phyloP scores from a whole-genome alignment of 2,888 invertebrate genomes.

The Amaurobius ferox region DNA sequence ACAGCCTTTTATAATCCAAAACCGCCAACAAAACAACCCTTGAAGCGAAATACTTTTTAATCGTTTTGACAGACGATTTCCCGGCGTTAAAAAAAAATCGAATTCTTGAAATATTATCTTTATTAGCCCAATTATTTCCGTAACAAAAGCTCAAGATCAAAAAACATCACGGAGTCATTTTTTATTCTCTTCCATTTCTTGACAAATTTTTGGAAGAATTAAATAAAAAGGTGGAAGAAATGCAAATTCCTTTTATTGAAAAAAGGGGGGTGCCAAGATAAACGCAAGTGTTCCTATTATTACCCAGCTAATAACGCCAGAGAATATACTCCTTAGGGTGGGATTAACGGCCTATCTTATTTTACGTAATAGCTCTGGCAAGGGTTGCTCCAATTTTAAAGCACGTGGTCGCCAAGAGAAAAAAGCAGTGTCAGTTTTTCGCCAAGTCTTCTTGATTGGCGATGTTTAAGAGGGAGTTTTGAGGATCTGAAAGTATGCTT shows the following conservation, averaged over 20 bases:
- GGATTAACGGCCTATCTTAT: constrained; percentile 57
- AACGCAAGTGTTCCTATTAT: constrained; percentile 56
- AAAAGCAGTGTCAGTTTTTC: neutral
- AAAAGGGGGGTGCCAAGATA: constrained; percentile 34
- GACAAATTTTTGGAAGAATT: constrained; percentile 35
- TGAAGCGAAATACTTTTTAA: neutral
- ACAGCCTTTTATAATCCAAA: too few species aligned
- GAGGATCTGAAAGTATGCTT: too few species aligned
- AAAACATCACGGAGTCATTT: neutral
- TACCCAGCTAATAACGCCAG: constrained; percentile 44
- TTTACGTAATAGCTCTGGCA: constrained; percentile 46
- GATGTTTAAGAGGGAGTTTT: too few species aligned
- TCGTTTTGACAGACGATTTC: neutral
- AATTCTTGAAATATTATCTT: neutral
- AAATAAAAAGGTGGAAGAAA: constrained; percentile 20
- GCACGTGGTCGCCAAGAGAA: constrained; percentile 1
- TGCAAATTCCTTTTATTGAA: constrained; percentile 33
- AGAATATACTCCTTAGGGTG: constrained; percentile 48
- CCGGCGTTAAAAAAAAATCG: neutral
- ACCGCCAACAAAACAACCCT: neutral
- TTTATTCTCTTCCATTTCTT: neutral
- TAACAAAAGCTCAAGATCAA: neutral
- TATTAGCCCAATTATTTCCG: constrained; percentile 28
- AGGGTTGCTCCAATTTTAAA: constrained; percentile 23
- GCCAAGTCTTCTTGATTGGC: neutral